phyloP scores from a whole-genome alignment of 1,140 invertebrate species.

The Drosophila mauritiana region DNA sequence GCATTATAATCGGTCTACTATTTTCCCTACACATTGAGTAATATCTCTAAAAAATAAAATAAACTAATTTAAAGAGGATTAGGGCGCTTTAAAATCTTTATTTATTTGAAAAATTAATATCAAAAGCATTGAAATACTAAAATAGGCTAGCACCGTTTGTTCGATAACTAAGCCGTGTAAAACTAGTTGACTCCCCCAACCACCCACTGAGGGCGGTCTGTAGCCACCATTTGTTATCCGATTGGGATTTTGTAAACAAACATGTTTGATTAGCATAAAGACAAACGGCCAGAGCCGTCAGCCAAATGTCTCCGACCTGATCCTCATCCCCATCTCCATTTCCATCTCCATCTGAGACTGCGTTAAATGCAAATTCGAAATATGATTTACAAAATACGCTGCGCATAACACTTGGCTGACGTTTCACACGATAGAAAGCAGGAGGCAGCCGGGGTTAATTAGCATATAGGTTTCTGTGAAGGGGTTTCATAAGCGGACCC shows the following conservation, averaged over 20 bases:
- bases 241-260: slow-evolving; percentile 58
- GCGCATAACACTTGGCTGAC: slow-evolving; percentile 38
- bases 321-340: slow-evolving; percentile 14
- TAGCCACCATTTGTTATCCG: slow-evolving; percentile 48
- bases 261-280: slow-evolving; percentile 69
- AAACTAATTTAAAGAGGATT: background rate
- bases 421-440: slow-evolving; percentile 70
- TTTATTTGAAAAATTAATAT: background rate
- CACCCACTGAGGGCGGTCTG: slow-evolving; percentile 20
- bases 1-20: no score
- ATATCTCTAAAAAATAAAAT: no score
- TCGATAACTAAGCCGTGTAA: slow-evolving; percentile 17
- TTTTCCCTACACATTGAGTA: no score
- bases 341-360: slow-evolving; percentile 9
- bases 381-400: slow-evolving; percentile 70
- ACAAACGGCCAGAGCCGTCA: slow-evolving; percentile 30
- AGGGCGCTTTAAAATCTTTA: no score
- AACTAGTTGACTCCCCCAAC: slow-evolving; percentile 19
- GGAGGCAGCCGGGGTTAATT: slow-evolving; percentile 41
- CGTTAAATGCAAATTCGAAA: slow-evolving; percentile 53
- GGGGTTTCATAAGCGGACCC: slow-evolving; percentile 61
- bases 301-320: slow-evolving; percentile 29
- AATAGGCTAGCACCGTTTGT: slow-evolving; percentile 3
- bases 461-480: slow-evolving; percentile 54
- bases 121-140: background rate